Evolutionary conservation across 2,113 vertebrate genomes (phyloP), one percentile per base, ranked within the genome.

Genomic region (Macquaria ambigua): DNA sequence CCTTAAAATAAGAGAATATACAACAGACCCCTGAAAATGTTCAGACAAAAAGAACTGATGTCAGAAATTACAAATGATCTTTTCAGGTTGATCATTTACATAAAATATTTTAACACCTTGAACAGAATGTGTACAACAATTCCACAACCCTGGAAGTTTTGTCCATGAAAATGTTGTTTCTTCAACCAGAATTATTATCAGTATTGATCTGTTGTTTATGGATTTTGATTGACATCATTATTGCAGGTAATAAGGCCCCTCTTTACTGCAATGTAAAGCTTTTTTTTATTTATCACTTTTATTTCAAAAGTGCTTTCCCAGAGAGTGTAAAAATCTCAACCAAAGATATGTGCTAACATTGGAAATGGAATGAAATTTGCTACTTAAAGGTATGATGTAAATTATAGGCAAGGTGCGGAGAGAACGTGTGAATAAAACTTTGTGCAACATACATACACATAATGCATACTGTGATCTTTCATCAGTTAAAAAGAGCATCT

Each of bases 401-500:
- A 73, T 74, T 39, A 55, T 68, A 50, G 37, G 58, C 10, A 52
- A 43, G 52, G 56, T 50, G 58, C 41, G 48, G 64, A 79, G 10
- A 61, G 18, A 34, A 78, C 7, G 69, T 84, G 83, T 75, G 53
- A 78, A 39, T 59, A 53, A 20, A 68, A 43, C 18, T 31, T 56
- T 9, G 43, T 69, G 68, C 3, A 78, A 82, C 58, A 61, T 16
- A 28, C 10, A 46, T 39, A 41, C 66, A 18, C 6, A 31, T 1
- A 18, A 18, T 39, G 69, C 23, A 70, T 50, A 70, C 39, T 25
- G 39, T 28, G 41, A 78, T 76, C 83, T 86, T 80, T 78, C 23
- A 46, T 50, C 68, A 64, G 68, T 66, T 79, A 68, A 83, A 75
- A 84, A 72, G 62, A 80, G 81, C 69, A 79, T 76, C 25, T 86